phyloP scores from a whole-genome alignment of 2,797 vertebrate species.

The Acipenser ruthenus region DNA sequence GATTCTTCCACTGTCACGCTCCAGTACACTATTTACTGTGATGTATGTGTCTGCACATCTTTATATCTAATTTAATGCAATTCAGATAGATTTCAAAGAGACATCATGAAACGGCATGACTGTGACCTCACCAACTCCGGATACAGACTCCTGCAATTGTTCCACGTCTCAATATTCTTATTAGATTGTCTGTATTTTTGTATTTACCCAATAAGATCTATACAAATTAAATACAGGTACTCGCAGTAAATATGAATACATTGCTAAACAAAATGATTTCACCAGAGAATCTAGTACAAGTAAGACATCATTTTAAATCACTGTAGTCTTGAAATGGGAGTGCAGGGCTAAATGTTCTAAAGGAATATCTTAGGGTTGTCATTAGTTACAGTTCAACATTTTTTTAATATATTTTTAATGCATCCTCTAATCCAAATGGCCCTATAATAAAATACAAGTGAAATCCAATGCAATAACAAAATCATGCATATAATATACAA shows the following conservation, averaged over 20 bases:
- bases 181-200: slow-evolving; percentile 65
- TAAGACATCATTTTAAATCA: slow-evolving; percentile 76
- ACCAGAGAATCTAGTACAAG: slow-evolving; percentile 63
- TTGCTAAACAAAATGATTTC: slow-evolving; percentile 77
- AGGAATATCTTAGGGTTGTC: slow-evolving; percentile 59
- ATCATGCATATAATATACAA: too few relatives aligned
- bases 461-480: slow-evolving; percentile 4
- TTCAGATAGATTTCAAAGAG: slow-evolving; percentile 54
- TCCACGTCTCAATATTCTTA: slow-evolving; percentile 64
- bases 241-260: slow-evolving; percentile 92
- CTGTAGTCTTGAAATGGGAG: slow-evolving; percentile 58
- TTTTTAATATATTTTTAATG: slow-evolving; percentile 59
- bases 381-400: slow-evolving; percentile 53
- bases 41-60: slow-evolving; percentile 56
- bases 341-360: slow-evolving; percentile 55
- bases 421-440: slow-evolving; percentile 35
- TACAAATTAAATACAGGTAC: slow-evolving; percentile 83
- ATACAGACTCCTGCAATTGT: slow-evolving; percentile 54
- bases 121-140: slow-evolving; percentile 56
- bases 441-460: slow-evolving; percentile 44
- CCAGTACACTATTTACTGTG: too few relatives aligned
- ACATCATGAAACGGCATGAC: slow-evolving; percentile 30
- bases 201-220: slow-evolving; percentile 68
- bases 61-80: slow-evolving; percentile 61
- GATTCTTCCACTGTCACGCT: slow-evolving; percentile 44